These are phyloP conservation scores for Antigone vipio DNA, from an alignment of 2,113 vertebrate genomes.

Conservation along the genomic window DNA sequence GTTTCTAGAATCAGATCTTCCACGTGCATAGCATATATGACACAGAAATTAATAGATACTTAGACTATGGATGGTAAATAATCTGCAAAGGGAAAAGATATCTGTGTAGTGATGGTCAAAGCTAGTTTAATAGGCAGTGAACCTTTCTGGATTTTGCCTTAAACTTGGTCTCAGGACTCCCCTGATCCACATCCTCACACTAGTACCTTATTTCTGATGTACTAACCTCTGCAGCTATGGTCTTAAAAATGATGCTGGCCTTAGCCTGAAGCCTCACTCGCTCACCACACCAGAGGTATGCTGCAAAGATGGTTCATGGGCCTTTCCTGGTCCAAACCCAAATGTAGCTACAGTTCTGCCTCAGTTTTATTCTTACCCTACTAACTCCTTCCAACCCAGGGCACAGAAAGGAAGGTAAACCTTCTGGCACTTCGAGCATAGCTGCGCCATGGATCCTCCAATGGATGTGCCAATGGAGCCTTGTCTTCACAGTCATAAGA, in stretches of 20 bases:
- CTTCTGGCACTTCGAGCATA: neutral
- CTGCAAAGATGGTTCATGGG: neutral
- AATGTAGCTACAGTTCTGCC: neutral
- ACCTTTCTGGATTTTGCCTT: neutral
- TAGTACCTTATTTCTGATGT: neutral
- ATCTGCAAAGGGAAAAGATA: neutral
- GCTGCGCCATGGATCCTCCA: neutral
- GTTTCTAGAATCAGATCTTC: neutral
- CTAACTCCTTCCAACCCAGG: neutral
- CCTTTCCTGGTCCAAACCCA: neutral
- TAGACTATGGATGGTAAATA: rapidly evolving
- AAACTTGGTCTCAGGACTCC: neutral
- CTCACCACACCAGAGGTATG: neutral
- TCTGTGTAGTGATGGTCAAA: neutral
- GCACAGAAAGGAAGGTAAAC: neutral
- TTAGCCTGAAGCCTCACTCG: neutral
- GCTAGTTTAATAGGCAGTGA: neutral
- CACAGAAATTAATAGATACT: neutral
- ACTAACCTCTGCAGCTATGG: neutral
- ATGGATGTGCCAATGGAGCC: neutral
- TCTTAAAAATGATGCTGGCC: neutral
- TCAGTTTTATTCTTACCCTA: neutral
- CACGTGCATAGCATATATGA: neutral
- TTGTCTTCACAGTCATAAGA: neutral
- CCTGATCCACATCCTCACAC: neutral